These are phyloP conservation scores for Acleris holmiana DNA, from an alignment of 2,888 invertebrate species.

Conservation along the genomic window DNA sequence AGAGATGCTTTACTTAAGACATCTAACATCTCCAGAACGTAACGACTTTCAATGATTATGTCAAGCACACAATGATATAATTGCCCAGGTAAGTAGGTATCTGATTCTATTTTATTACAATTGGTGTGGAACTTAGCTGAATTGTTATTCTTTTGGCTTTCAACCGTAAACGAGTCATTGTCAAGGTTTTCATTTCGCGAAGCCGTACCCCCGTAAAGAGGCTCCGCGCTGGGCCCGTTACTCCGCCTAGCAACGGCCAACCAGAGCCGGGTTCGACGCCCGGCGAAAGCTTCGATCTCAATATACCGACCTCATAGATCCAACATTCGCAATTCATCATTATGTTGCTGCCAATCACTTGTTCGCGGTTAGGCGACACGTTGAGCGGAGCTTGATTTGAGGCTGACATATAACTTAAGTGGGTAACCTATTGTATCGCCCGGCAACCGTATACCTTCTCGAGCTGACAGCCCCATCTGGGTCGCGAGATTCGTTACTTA, in stretches of 20 bases:
- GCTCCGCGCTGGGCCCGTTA: conserved; percentile 67
- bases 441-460: conserved; percentile 19
- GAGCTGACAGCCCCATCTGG: conserved; percentile 21
- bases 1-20: too few species aligned
- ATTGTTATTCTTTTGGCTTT: neutral
- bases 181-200: conserved; percentile 55
- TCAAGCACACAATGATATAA: too few species aligned
- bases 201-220: conserved; percentile 51
- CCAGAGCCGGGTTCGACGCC: conserved; percentile 72
- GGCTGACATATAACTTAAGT: conserved; percentile 32
- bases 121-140: too few species aligned
- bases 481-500: conserved; percentile 4
- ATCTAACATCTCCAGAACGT: too few species aligned
- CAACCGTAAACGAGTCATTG: conserved; percentile 47
- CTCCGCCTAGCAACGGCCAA: conserved; percentile 68
- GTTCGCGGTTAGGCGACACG: conserved; percentile 35
- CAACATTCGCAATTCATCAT: conserved; percentile 77
- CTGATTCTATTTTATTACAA: neutral
- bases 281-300: conserved; percentile 68
- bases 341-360: conserved; percentile 62
- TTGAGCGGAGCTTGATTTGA: conserved; percentile 23
- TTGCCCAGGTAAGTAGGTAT: neutral
- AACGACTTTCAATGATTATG: too few species aligned
- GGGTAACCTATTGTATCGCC: conserved; percentile 35
- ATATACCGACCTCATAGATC: conserved; percentile 73